Percentiles rank a stretch among this genome's conserved stretches.
phyloP scores from a whole-genome alignment of 2,113 vertebrate species.

The Actinemys pallida region DNA sequence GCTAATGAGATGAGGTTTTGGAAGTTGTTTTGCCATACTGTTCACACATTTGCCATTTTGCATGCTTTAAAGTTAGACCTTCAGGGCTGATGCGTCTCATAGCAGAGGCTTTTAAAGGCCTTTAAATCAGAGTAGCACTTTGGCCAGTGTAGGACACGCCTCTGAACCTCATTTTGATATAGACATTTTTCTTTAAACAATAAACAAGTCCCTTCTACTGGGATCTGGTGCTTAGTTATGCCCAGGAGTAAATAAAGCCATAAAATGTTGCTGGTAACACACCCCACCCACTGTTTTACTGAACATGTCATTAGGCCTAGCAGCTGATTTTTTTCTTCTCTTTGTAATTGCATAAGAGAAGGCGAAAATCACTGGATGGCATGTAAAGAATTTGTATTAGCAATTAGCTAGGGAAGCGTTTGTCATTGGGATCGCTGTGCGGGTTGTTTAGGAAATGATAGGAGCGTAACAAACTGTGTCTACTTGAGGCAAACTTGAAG shows the following conservation, averaged over 20 bases:
- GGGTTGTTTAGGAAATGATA: not conserved
- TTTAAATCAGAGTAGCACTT: conserved; percentile 35
- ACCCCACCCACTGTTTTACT: not conserved
- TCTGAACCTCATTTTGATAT: not conserved
- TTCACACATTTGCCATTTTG: not conserved
- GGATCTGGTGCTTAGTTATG: conserved; percentile 53
- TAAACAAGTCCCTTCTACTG: conserved; percentile 35
- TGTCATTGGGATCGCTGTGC: not conserved
- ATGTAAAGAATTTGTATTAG: not conserved
- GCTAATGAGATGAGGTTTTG: not conserved
- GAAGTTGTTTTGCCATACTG: not conserved
- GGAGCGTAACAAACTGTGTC: not conserved
- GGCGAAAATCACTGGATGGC: not conserved
- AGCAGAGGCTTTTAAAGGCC: conserved; percentile 57
- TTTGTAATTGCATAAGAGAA: not conserved
- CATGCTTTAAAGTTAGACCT: conserved; percentile 32
- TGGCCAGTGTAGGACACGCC: conserved; percentile 28
- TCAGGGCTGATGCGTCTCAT: conserved; percentile 18
- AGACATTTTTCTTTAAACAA: not conserved
- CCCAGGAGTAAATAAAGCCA: conserved; percentile 22
- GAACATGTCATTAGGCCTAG: not conserved
- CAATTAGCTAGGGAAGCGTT: accelerated
- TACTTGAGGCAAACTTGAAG: not conserved
- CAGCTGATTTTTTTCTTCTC: not conserved
- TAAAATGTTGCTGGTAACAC: not conserved